Percentiles rank a stretch among this genome's conserved stretches.
Conservation (phyloP, 1,140 invertebrate species). For the Ylistrum balloti region DNA sequence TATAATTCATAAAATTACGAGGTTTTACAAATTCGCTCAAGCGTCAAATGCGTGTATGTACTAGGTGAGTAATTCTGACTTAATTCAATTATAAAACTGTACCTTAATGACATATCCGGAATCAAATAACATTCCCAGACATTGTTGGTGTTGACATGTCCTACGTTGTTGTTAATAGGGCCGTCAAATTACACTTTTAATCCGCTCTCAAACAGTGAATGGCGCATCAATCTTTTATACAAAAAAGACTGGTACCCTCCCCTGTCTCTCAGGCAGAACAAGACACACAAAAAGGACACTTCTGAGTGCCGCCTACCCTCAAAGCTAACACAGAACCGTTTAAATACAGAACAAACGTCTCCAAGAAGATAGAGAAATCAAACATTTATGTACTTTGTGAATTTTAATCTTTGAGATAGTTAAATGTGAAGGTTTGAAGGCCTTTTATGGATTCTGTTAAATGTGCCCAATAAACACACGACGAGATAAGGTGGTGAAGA, state of each 20-base stretch:
- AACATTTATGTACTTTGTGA: not conserved
- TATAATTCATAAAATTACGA: conserved; percentile 30
- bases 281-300: conserved; percentile 38
- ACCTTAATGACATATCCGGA: conserved; percentile 18
- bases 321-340: conserved; percentile 8
- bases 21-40: conserved; percentile 24
- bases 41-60: conserved; percentile 28
- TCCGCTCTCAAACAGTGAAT: conserved; percentile 20
- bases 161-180: conserved; percentile 38
- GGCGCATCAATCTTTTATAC: not conserved
- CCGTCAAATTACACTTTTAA: conserved; percentile 34
- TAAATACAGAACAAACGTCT: conserved; percentile 34
- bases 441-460: not conserved
- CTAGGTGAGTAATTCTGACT: conserved; percentile 10
- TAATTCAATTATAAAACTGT: conserved; percentile 36
- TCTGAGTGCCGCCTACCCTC: conserved; percentile 21
- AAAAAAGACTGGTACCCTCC: not conserved
- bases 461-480: not conserved
- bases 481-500: not conserved
- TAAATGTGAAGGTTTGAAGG: not conserved
- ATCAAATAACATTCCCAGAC: conserved; percentile 19
- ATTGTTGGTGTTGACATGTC: conserved; percentile 14
- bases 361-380: not conserved
- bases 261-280: conserved; percentile 24
- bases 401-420: not conserved